Evolutionary conservation across 2,888 invertebrate genomes (phyloP).

Genomic region (Thymelicus lineola): DNA sequence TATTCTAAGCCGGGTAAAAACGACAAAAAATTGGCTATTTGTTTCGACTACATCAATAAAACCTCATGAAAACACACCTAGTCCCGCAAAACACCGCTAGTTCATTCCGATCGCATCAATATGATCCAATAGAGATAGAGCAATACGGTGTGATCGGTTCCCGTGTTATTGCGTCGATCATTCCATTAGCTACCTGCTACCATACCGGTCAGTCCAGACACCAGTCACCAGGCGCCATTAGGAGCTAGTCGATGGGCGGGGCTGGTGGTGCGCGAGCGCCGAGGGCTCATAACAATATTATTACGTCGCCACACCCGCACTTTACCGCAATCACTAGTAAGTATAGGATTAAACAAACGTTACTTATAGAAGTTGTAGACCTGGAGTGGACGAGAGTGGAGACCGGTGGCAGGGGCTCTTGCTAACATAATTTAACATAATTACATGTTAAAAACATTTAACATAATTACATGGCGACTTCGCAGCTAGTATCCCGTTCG

Average conservation of each 20-base stretch:
- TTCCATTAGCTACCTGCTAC: background rate
- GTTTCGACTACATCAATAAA: no score
- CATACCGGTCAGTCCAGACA: background rate
- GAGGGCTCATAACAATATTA: conserved; percentile 18
- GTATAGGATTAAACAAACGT: conserved; percentile 12
- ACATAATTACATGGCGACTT: conserved; percentile 25
- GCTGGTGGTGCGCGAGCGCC: background rate
- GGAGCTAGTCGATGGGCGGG: background rate
- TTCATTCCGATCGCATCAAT: background rate
- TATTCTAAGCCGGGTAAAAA: no score
- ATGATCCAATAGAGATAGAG: background rate
- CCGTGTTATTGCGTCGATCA: background rate
- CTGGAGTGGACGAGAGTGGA: no score
- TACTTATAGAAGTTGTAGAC: background rate
- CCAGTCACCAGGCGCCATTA: background rate
- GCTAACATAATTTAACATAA: conserved; percentile 32
- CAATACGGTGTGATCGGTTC: background rate
- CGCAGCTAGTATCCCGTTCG: no score
- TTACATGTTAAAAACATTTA: conserved; percentile 24
- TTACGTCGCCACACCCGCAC: conserved; percentile 19
- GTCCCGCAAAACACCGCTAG: no score
- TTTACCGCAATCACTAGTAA: conserved; percentile 6
- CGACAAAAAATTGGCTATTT: no score
- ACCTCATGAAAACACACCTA: no score
- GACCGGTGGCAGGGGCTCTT: no score